phyloP scores from a whole-genome alignment of 2,888 invertebrate genomes.

The Tanypteryx hageni region DNA sequence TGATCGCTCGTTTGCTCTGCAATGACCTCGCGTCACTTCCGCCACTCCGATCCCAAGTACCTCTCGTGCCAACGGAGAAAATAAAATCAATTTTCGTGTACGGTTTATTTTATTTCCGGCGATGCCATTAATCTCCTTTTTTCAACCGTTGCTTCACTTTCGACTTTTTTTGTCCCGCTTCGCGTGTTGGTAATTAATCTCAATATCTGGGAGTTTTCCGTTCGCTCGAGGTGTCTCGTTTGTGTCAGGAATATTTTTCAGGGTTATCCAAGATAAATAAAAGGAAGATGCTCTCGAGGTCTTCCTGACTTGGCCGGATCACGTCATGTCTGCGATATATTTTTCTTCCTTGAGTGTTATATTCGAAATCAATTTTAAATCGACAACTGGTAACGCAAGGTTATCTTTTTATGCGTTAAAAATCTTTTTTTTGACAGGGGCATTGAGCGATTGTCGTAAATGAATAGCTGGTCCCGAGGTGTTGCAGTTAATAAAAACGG shows the following conservation, averaged over 20 bases:
- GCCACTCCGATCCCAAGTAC: not conserved
- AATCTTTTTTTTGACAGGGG: not conserved
- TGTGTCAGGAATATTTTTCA: not conserved
- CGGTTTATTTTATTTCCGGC: not conserved
- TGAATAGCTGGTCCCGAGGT: too few relatives aligned
- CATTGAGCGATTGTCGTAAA: not conserved
- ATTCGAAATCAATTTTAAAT: not conserved
- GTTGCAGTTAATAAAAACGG: too few relatives aligned
- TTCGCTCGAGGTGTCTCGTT: not conserved
- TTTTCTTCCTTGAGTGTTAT: not conserved
- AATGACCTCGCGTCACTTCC: not conserved
- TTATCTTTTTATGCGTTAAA: not conserved
- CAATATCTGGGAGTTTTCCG: not conserved
- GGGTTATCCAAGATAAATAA: not conserved
- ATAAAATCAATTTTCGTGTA: not conserved
- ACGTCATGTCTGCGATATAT: not conserved
- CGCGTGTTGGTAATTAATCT: not conserved
- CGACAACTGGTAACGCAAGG: not conserved
- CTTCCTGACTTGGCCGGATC: not conserved
- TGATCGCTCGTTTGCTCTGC: not conserved
- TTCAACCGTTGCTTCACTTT: not conserved
- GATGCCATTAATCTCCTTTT: not conserved
- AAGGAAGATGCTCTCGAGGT: too few relatives aligned
- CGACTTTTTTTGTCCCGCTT: not conserved
- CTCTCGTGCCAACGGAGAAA: too few relatives aligned